Conservation (phyloP, 2,113 vertebrate species). For the Siphamia tubifer region DNA sequence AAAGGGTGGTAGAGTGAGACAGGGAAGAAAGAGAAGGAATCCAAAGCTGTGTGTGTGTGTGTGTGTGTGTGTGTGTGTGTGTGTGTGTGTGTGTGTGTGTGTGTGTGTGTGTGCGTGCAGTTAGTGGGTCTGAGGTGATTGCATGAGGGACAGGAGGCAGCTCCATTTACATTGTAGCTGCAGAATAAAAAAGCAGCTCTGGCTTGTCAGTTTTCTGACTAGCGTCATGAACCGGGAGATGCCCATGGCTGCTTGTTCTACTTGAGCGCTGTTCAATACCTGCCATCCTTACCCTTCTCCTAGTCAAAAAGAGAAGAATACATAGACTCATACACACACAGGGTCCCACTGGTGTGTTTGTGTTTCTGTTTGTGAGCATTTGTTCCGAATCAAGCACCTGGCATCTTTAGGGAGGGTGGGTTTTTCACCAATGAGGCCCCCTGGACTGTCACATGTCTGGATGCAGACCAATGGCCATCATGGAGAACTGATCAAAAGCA, state of each 20-base stretch:
- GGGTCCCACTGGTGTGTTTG: constrained; percentile 64
- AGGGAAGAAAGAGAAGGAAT: constrained; percentile 20
- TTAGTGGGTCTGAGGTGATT: constrained; percentile 48
- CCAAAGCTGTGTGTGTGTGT: constrained; percentile 16
- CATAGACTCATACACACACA: constrained; percentile 1
- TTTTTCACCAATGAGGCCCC: constrained; percentile 64
- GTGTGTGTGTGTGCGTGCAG: constrained; percentile 23
- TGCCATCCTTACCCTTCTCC: constrained; percentile 49
- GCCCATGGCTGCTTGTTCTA: constrained; percentile 70
- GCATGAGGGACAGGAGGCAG: constrained; percentile 45
- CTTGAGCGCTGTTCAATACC: constrained; percentile 65
- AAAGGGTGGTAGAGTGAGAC: constrained; percentile 9
- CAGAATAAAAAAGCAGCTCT: constrained; percentile 70
- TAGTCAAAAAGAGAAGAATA: constrained; percentile 14
- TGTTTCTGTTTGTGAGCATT: constrained; percentile 76
- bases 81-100: constrained; percentile 4
- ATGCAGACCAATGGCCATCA: constrained; percentile 72
- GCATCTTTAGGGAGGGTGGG: constrained; percentile 58
- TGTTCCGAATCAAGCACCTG: constrained; percentile 78
- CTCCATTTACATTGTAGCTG: constrained; percentile 66
- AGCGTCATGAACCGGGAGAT: constrained; percentile 72
- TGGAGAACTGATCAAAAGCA: constrained; percentile 55
- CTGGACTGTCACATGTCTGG: constrained; percentile 76
- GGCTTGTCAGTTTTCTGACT: constrained; percentile 81
- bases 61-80: constrained; percentile 1